phyloP scores from a whole-genome alignment of 2,888 invertebrate species.

The Heteromurus nitidus region DNA sequence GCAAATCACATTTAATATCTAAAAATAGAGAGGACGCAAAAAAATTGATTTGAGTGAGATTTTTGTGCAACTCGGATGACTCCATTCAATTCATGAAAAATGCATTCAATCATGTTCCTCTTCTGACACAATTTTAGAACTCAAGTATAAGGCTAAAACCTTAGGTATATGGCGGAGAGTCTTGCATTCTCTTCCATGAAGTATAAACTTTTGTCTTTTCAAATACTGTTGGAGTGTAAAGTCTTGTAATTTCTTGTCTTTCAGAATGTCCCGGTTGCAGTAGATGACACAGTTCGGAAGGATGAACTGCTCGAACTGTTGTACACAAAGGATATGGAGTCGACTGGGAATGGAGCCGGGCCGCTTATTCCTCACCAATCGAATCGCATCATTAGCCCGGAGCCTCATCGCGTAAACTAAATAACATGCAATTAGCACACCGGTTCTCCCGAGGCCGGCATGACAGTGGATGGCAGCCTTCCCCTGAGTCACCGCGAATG shows the following conservation, averaged over 20 bases:
- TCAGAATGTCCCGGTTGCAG: constrained; percentile 78
- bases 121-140: too few relatives aligned
- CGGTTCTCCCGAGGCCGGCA: constrained; percentile 89
- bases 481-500: constrained; percentile 85
- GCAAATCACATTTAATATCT: constrained; percentile 87
- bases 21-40: neutral
- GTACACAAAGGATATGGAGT: constrained; percentile 87
- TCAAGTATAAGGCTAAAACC: too few relatives aligned
- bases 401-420: constrained; percentile 87
- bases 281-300: constrained; percentile 86
- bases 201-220: constrained; percentile 82
- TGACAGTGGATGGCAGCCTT: constrained; percentile 92
- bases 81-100: too few relatives aligned
- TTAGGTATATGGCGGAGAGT: constrained; percentile 86
- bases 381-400: constrained; percentile 86
- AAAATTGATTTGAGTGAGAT: neutral
- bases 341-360: constrained; percentile 88
- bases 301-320: constrained; percentile 87
- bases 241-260: constrained; percentile 77
- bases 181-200: constrained; percentile 88
- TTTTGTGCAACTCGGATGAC: too few relatives aligned
- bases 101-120: too few relatives aligned
- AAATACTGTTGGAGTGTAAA: constrained; percentile 84
- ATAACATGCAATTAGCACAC: constrained; percentile 90
- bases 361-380: constrained; percentile 85